phyloP scores from a whole-genome alignment of 2,113 vertebrate genomes.

The Tyrannus savana region DNA sequence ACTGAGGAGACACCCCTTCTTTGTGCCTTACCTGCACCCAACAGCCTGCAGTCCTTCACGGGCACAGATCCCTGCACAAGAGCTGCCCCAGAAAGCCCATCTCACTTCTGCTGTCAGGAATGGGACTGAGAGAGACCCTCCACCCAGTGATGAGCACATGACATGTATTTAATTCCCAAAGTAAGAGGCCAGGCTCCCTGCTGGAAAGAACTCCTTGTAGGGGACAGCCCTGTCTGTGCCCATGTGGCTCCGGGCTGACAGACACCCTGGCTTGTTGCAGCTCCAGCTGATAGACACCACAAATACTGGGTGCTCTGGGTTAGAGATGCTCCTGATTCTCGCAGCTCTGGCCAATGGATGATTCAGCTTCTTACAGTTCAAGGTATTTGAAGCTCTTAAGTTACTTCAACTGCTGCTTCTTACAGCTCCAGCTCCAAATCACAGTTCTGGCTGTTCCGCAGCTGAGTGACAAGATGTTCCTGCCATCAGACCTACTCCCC shows the following conservation, averaged over 20 bases:
- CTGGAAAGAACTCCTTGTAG: background rate
- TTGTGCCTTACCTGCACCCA: background rate
- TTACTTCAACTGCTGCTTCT: background rate
- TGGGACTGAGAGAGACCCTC: background rate
- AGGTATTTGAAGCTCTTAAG: background rate
- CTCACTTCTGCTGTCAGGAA: background rate
- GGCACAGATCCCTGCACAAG: background rate
- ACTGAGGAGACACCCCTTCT: too few species aligned
- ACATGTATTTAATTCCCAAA: background rate
- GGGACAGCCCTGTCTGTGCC: too few species aligned
- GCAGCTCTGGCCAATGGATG: background rate
- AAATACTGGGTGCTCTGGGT: background rate
- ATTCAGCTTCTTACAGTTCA: background rate
- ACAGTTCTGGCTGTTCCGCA: background rate
- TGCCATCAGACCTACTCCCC: background rate
- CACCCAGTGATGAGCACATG: too few species aligned
- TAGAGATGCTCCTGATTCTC: background rate
- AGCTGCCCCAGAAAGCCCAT: background rate
- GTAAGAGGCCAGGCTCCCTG: background rate
- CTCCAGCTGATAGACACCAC: background rate
- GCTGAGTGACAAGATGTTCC: background rate
- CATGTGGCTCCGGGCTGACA: background rate
- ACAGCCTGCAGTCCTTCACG: background rate
- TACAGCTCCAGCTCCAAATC: background rate
- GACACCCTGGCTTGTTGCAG: background rate